A percentile compares a stretch with the other conserved stretches of the same genome.
phyloP scores from a whole-genome alignment of 1,140 invertebrate genomes.

The Eciton burchellii region DNA sequence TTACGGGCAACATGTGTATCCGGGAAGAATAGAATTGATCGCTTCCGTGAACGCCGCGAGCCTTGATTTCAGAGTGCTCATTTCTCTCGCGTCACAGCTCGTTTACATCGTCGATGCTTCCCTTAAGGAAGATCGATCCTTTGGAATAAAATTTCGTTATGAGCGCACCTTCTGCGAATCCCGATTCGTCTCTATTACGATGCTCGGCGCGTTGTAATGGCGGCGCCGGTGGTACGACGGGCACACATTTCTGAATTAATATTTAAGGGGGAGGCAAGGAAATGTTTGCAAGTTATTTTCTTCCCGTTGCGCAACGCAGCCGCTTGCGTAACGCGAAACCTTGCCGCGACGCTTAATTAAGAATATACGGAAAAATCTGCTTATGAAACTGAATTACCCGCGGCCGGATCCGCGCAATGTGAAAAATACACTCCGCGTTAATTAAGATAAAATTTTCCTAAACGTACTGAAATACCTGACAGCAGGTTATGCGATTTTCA shows the following conservation, averaged over 20 bases:
- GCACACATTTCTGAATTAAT: conserved; percentile 32
- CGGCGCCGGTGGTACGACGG: neutral
- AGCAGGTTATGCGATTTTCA: neutral
- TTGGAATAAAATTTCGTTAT: conserved; percentile 65
- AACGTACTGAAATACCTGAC: neutral
- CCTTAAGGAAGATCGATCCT: conserved; percentile 64
- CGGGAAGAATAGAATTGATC: conserved; percentile 57
- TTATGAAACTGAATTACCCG: conserved; percentile 13
- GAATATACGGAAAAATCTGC: conserved; percentile 27
- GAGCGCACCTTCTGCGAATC: conserved; percentile 50
- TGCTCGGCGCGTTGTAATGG: conserved; percentile 33
- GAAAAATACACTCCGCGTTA: conserved; percentile 24
- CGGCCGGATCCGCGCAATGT: neutral
- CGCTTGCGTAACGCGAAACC: conserved; percentile 10
- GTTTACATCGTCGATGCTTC: conserved; percentile 64
- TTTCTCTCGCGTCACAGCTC: conserved; percentile 64
- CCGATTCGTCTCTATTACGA: conserved; percentile 62
- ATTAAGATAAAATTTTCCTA: conserved; percentile 41
- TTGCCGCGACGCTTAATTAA: conserved; percentile 42
- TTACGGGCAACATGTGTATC: conserved; percentile 39
- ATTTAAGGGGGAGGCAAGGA: conserved; percentile 19
- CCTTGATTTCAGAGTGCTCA: conserved; percentile 68
- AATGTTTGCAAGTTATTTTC: conserved; percentile 43
- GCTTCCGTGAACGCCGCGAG: conserved; percentile 26
- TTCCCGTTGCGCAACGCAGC: neutral